Conservation (phyloP, 2,797 vertebrate genomes). For the Streptopelia turtur region DNA sequence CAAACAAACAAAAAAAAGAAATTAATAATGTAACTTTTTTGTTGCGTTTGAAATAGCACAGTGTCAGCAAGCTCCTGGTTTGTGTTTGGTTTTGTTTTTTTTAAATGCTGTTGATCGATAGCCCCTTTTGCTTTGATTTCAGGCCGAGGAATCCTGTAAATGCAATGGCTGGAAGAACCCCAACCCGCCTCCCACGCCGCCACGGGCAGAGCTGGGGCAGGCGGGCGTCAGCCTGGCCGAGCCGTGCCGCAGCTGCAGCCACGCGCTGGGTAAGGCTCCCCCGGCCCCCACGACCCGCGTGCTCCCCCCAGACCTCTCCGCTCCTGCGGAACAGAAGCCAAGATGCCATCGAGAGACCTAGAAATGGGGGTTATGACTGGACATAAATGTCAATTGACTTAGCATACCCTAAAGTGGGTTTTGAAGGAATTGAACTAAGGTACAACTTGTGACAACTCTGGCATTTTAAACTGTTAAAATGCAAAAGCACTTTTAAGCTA, state of each 20-base stretch:
- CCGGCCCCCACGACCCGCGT: fast-evolving
- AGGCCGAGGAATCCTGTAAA: slow-evolving; percentile 98
- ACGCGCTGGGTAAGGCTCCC: slow-evolving; percentile 85
- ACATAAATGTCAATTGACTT: neutral
- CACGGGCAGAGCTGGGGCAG: slow-evolving; percentile 90
- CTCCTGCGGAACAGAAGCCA: neutral
- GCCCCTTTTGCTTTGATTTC: neutral
- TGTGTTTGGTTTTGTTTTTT: neutral
- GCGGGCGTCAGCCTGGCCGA: slow-evolving; percentile 87
- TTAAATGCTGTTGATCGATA: fast-evolving
- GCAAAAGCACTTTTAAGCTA: neutral
- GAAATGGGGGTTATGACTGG: fast-evolving
- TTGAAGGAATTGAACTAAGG: neutral
- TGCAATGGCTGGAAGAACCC: slow-evolving; percentile 99
- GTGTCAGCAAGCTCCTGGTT: neutral
- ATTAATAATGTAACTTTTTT: neutral
- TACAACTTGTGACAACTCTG: neutral
- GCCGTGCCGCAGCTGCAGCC: slow-evolving; percentile 95
- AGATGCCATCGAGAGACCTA: neutral
- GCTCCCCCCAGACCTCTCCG: fast-evolving
- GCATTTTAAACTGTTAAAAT: neutral
- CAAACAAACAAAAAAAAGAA: neutral
- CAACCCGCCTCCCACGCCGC: slow-evolving; percentile 94
- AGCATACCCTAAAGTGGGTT: neutral
- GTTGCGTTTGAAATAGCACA: fast-evolving